Base-by-base conservation (phyloP, 2,888 invertebrate genomes). In the Slavum lentiscoides region DNA sequence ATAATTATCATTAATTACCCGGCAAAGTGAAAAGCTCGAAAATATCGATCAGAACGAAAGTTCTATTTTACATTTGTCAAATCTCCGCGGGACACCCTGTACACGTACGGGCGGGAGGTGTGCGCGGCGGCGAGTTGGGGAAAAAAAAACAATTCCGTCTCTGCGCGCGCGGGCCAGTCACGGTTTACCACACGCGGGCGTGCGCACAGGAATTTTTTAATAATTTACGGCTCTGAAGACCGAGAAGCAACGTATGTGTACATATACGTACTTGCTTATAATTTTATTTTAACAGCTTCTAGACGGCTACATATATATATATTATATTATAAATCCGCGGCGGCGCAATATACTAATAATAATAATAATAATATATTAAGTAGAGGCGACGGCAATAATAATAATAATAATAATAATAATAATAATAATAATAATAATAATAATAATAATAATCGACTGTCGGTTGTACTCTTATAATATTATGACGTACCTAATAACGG, bases 231-330 rank as follows among this genome's bases (percentile, higher is more conserved):
- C 9, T 62, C 17, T n/a, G 43, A 5, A 13, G 21, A 17, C 9
- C 23, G 30, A 1, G 17, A 58, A 23, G 21, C 58, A 74, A 58
- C 39, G 19, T 43, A 58, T 67, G 66, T 74, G 11, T 4, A 49
- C 43, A 43, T 7, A 7, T 43, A 43, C 9, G 9, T 43, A 43
- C 9, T 43, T 43, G 43, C 9, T 0, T 11, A 13, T 49, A 13
- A 49, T 49, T 49, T 75, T 67, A 58, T 13, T 67, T 67, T 67
- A 67, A 75, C 67, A 67, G 75, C 75, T 75, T 75, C 58, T n/a
- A 75, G 67, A 67, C 67, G 23, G 43, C 66, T 67, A 58, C 58
- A 75, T 66, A 75, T 43, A 43, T 43, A 39, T 39, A 39, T 39
- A 39, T 39, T 8, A 39, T 43, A 11, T 43, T 43, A 43, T 11